These are phyloP conservation scores for Rana temporaria DNA, from an alignment of 2,113 vertebrate species.

Conservation along the genomic window DNA sequence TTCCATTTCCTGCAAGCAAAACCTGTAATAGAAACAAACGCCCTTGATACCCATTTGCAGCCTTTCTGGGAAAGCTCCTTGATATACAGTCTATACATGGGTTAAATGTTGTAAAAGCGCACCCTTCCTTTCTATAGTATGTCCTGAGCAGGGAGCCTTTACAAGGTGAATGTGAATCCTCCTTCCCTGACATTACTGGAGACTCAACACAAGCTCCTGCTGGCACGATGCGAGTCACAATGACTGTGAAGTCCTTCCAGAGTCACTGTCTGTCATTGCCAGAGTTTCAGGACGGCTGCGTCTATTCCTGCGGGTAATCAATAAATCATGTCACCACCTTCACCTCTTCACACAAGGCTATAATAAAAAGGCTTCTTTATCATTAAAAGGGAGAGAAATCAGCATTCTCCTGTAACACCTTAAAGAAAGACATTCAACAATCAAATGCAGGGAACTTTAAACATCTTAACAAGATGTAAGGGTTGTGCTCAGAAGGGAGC, in stretches of 20 bases:
- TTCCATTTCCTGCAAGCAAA: no score
- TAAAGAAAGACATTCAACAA: slow-evolving; percentile 72
- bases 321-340: slow-evolving; percentile 78
- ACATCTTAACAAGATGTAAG: slow-evolving; percentile 77
- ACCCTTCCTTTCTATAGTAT: background rate
- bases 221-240: slow-evolving; percentile 61
- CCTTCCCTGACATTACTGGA: background rate
- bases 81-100: background rate
- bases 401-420: slow-evolving; percentile 70
- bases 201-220: slow-evolving; percentile 51
- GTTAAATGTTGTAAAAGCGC: background rate
- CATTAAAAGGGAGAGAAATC: slow-evolving; percentile 63
- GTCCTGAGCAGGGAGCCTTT: background rate
- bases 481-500: slow-evolving; percentile 68
- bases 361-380: slow-evolving; percentile 67
- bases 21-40: no score
- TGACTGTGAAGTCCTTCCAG: slow-evolving; percentile 65
- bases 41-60: no score
- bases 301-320: slow-evolving; percentile 75
- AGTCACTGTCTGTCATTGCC: slow-evolving; percentile 74
- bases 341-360: slow-evolving; percentile 63
- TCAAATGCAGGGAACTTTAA: slow-evolving; percentile 71
- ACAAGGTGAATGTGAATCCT: slow-evolving; percentile 11
- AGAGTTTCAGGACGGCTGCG: slow-evolving; percentile 68
- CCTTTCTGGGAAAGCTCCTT: no score